A percentile compares a stretch with the other conserved stretches of the same genome.
These are phyloP conservation scores for Sialis fuliginosa DNA, from an alignment of 2,888 invertebrate genomes.

Conservation along the genomic window DNA sequence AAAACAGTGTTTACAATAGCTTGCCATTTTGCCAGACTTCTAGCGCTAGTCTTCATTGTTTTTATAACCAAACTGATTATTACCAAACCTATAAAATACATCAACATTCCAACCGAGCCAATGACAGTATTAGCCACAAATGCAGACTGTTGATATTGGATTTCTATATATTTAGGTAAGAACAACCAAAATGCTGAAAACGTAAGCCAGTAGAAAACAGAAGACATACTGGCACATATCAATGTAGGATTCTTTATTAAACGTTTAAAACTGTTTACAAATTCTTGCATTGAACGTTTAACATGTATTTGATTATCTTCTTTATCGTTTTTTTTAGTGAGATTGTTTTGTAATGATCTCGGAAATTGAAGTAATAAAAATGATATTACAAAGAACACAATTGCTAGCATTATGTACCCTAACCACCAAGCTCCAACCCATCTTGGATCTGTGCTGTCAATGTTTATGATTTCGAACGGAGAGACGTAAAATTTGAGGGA, in stretches of 20 bases:
- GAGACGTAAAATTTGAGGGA: slow-evolving; percentile 47
- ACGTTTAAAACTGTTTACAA: slow-evolving; percentile 35
- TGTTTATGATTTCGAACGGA: slow-evolving; percentile 42
- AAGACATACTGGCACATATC: slow-evolving; percentile 44
- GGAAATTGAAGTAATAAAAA: slow-evolving; percentile 50
- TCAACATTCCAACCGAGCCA: slow-evolving; percentile 37
- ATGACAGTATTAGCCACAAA: slow-evolving; percentile 46
- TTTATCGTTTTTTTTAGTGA: slow-evolving; percentile 33
- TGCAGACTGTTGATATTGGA: slow-evolving; percentile 47
- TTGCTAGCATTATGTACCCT: slow-evolving; percentile 49
- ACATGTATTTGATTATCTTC: slow-evolving; percentile 20
- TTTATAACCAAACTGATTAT: slow-evolving; percentile 39
- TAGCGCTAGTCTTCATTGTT: slow-evolving; percentile 37
- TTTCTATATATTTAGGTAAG: slow-evolving; percentile 56
- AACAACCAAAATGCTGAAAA: slow-evolving; percentile 50
- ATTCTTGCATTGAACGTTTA: slow-evolving; percentile 24
- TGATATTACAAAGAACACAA: slow-evolving; percentile 37
- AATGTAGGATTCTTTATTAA: slow-evolving; percentile 45
- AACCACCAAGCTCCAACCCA: slow-evolving; percentile 76
- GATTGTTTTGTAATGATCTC: slow-evolving; percentile 43
- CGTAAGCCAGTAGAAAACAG: slow-evolving; percentile 44
- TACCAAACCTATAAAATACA: slow-evolving; percentile 40
- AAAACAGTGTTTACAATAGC: slow-evolving; percentile 36
- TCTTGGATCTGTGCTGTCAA: slow-evolving; percentile 47
- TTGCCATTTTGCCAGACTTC: slow-evolving; percentile 41